phyloP scores from a whole-genome alignment of 2,113 vertebrate genomes.

The Aldabrachelys gigantea region DNA sequence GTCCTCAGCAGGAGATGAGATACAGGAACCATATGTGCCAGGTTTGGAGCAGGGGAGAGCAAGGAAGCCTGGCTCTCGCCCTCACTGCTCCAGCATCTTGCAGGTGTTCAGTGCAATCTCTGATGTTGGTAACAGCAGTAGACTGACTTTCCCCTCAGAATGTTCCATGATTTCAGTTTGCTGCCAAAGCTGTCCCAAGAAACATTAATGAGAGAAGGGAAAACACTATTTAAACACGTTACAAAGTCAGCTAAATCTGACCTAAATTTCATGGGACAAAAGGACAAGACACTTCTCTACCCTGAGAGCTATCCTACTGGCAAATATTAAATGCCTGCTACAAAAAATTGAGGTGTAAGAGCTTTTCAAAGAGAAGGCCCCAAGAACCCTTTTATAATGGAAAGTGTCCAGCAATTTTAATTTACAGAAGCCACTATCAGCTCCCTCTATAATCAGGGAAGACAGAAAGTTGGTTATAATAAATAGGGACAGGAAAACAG shows the following conservation, averaged over 20 bases:
- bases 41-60: rapidly evolving
- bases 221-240: not conserved
- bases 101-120: not conserved
- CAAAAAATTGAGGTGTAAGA: not conserved
- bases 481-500: not conserved
- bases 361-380: not conserved
- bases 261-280: not conserved
- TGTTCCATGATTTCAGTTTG: not conserved
- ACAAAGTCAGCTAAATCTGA: not conserved
- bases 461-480: not conserved
- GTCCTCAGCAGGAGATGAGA: not conserved
- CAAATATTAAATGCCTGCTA: not conserved
- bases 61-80: not conserved
- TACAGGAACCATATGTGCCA: not conserved
- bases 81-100: not conserved
- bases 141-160: not conserved
- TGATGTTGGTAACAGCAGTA: not conserved
- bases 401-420: not conserved
- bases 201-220: not conserved
- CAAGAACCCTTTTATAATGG: not conserved
- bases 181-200: not conserved
- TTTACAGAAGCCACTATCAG: not conserved
- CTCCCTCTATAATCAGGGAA: not conserved
- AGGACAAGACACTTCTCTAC: not conserved
- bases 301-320: not conserved